Evolutionary conservation across 2,888 invertebrate species (phyloP), one percentile per base, ranked within the genome.

Genomic region (Brachylomia viminalis): DNA sequence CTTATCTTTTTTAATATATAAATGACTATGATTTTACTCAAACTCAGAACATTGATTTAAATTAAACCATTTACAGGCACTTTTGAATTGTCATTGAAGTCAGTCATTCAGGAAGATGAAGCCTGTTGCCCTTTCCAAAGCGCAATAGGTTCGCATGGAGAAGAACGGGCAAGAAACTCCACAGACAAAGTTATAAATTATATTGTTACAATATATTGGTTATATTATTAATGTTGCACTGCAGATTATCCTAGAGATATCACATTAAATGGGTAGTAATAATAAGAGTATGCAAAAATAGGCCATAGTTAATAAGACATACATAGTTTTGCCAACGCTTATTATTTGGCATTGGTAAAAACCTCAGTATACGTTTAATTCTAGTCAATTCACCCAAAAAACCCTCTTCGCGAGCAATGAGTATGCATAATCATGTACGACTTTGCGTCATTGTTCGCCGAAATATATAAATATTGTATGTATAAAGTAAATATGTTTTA

Each of bases 401-500:
- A 67, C 75, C 82, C 82, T 69, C 58, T 77, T 59, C 33, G 15
- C 27, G 15, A 61, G 69, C 54, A 80, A 77, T 82, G 52, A 76
- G 52, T 65, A 33, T 59, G 82, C 59, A 61, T 56, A 45, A 58
- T 27, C 33, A 42, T 42, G 33, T 54, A 52, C 56, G 61, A 69
- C 23, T 83, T 67, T 73, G 58, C 45, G 69, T 83, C 81, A 80
- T 72, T 80, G 69, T 72, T 66, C 65, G 5, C 47, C 23, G n/a
- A 77, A 82, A 61, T 47, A 56, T 30, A 64, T 54, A 66, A 69
- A 72, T 62, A 80, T 80, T 87, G 68, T 69, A 64, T 62, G 52
- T 69, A 61, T 66, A 71, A 81, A 71, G 65, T 77, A 79, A 77
- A 87, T 77, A 75, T 68, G 79, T 69, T 77, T 74, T 62, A 56